Percentiles rank a stretch among this genome's conserved stretches.
Conservation (phyloP, 2,797 vertebrate species). For the Lemur catta region DNA sequence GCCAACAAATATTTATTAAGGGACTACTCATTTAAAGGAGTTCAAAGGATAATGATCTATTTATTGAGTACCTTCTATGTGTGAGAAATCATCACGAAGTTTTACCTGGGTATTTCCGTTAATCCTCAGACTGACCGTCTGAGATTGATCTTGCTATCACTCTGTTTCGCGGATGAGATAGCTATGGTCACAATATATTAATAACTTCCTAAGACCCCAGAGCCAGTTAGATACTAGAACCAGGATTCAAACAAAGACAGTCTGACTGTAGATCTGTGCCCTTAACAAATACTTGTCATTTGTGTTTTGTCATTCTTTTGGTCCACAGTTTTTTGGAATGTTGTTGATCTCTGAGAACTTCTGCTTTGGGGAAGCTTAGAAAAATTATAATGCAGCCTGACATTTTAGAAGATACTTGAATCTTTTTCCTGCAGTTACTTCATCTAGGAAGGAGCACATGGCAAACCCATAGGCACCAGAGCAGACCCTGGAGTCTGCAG, state of each 20-base stretch:
- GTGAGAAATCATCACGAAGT: not conserved
- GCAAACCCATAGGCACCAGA: not conserved
- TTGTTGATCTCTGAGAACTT: constrained; percentile 31
- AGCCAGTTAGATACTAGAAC: not conserved
- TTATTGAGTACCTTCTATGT: not conserved
- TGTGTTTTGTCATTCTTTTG: constrained; percentile 26
- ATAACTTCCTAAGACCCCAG: not conserved
- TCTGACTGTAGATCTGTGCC: not conserved
- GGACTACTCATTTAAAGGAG: not conserved
- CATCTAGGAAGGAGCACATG: not conserved
- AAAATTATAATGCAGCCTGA: not conserved
- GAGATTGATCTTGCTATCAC: not conserved
- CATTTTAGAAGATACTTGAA: not conserved
- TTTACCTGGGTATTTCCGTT: not conserved
- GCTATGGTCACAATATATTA: not conserved
- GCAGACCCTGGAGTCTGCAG: not conserved
- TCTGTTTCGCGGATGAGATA: not conserved
- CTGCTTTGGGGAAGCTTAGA: not conserved
- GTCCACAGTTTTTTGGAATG: not conserved
- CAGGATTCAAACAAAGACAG: not conserved
- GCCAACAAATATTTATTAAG: not conserved
- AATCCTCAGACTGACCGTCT: not conserved
- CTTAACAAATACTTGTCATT: not conserved
- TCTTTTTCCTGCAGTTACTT: not conserved
- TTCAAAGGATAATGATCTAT: not conserved